These are phyloP conservation scores for Silvanus unidentatus DNA, from an alignment of 2,888 invertebrate species.

Conservation along the genomic window DNA sequence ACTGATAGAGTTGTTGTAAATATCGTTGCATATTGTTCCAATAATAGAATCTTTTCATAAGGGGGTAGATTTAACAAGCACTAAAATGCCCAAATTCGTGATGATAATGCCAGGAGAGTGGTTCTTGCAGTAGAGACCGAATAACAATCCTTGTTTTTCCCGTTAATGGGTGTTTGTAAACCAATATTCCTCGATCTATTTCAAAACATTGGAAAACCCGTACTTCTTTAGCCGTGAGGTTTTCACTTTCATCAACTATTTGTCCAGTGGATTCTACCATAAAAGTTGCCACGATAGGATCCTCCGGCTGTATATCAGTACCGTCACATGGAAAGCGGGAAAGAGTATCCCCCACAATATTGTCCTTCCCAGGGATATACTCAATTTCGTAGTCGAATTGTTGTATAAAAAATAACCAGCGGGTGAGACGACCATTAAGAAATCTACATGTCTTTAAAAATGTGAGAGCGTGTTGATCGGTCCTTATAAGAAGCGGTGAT, in stretches of 20 bases:
- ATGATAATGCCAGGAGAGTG: background rate
- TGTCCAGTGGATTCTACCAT: no score
- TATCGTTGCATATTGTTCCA: background rate
- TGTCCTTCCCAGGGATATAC: background rate
- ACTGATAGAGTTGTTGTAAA: background rate
- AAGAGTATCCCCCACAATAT: background rate
- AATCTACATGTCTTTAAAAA: background rate
- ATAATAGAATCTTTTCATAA: background rate
- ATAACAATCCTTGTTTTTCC: no score
- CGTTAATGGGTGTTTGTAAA: no score
- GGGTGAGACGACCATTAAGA: background rate
- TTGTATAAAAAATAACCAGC: slow-evolving; percentile 3
- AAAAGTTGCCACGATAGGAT: background rate
- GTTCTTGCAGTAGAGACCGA: no score
- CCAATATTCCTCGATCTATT: no score
- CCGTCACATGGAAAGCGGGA: background rate
- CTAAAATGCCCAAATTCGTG: background rate
- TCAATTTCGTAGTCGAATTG: background rate
- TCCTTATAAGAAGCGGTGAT: background rate
- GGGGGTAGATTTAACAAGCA: background rate
- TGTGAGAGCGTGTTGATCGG: slow-evolving; percentile 1
- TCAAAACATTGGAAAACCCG: no score
- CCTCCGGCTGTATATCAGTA: background rate
- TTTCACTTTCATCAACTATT: no score
- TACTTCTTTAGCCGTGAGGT: no score